Evolutionary conservation across 1,140 invertebrate genomes (phyloP).

Genomic region (Bombus sylvicola): DNA sequence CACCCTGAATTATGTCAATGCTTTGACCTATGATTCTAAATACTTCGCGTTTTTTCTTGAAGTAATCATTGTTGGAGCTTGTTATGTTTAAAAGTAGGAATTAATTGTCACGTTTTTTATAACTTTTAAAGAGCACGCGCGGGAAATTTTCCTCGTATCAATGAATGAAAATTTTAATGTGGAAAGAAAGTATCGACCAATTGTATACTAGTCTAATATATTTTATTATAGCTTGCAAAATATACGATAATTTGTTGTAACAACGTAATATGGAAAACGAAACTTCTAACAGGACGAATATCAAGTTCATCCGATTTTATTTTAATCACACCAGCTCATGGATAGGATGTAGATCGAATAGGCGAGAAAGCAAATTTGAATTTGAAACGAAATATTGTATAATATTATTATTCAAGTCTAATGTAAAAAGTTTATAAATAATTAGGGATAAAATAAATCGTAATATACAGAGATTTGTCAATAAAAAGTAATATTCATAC

Average conservation of each 20-base stretch:
- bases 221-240: conserved; percentile 35
- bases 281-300: conserved; percentile 6
- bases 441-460: conserved; percentile 39
- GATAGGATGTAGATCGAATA: conserved; percentile 18
- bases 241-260: conserved; percentile 21
- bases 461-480: conserved; percentile 55
- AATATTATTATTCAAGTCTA: conserved; percentile 45
- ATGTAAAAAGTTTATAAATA: conserved; percentile 58
- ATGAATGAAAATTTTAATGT: neutral
- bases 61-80: conserved; percentile 33
- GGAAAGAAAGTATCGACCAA: conserved; percentile 29
- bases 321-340: conserved; percentile 23
- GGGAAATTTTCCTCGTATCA: neutral
- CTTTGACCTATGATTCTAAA: conserved; percentile 39
- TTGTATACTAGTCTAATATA: conserved; percentile 37
- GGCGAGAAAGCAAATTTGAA: neutral
- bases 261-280: neutral
- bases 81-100: conserved; percentile 33
- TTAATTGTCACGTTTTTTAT: conserved; percentile 9
- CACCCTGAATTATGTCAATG: conserved; percentile 41
- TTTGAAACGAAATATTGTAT: conserved; percentile 40
- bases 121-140: conserved; percentile 7
- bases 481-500: conserved; percentile 52
- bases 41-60: conserved; percentile 22
- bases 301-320: conserved; percentile 8